phyloP scores from a whole-genome alignment of 2,888 invertebrate genomes.

The Pseudolycoriella hygida region DNA sequence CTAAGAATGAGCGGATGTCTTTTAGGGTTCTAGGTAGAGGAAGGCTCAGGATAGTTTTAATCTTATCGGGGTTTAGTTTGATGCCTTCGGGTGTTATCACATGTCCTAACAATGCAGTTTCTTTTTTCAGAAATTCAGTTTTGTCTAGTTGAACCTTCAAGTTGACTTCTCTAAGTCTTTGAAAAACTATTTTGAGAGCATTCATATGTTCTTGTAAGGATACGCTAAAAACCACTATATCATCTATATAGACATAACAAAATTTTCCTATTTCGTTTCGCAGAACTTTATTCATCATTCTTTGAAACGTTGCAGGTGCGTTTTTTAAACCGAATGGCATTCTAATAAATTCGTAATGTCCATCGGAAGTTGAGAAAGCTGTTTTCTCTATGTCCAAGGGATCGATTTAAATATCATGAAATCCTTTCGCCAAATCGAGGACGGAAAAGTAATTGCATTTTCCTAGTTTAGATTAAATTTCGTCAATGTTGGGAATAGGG shows the following conservation, averaged over 20 bases:
- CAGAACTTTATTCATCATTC: conserved; percentile 5
- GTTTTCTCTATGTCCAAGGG: conserved; percentile 6
- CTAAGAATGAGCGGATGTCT: not conserved
- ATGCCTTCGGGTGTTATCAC: not conserved
- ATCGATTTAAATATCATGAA: not conserved
- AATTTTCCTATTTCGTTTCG: not conserved
- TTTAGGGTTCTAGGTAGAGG: not conserved
- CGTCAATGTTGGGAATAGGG: too few species aligned
- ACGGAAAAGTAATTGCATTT: not conserved
- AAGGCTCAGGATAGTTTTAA: not conserved
- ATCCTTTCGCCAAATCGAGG: not conserved
- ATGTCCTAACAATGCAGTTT: not conserved
- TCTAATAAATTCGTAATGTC: conserved; percentile 9
- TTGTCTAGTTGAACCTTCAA: conserved; percentile 13
- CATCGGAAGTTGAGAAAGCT: conserved; percentile 9
- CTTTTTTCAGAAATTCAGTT: conserved; percentile 2
- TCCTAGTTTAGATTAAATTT: too few species aligned
- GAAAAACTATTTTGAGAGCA: conserved; percentile 12
- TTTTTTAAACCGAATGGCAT: conserved; percentile 7
- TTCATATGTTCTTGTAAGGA: conserved; percentile 14
- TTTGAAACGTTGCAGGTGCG: conserved; percentile 7
- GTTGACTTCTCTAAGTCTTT: conserved; percentile 11
- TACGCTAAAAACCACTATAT: conserved; percentile 9
- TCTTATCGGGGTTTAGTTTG: not conserved
- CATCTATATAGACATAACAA: conserved; percentile 8